Evolutionary conservation across 2,888 invertebrate species (phyloP), one percentile per base, ranked within the genome.

Genomic region (Sphecodes monilicornis): DNA sequence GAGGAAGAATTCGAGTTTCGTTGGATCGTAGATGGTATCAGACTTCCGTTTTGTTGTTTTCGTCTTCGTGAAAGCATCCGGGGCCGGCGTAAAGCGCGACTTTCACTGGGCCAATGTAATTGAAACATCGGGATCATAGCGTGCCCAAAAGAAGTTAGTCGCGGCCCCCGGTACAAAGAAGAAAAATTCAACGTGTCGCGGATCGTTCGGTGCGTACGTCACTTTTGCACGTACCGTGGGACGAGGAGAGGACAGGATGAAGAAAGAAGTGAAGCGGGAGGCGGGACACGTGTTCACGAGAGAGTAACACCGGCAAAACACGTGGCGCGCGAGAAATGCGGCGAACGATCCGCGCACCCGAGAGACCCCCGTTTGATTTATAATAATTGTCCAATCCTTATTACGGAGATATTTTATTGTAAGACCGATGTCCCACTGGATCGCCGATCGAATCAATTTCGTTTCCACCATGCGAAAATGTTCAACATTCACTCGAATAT

Each of bases 311-410:
- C 91, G 88, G 91, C 92, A 93, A 94, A 94, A 94, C 94, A 93
- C 89, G 91, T 87, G 92, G 94, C 93, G 91, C 92, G 93, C 91
- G 91, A 92, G 91, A 93, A 92, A 93, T 92, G 92, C 91, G 85
- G 80, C 87, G 89, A 86, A 88, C 86, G 85, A 90, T 88, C 83
- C 86, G 75, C 88, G 88, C 68, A 36, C 85, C 81, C 90, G 86
- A 82, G 80, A 13, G 60, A 5, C 64, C n/a, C 39, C 87, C 90
- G 89, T 92, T 93, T 93, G 93, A 94, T 93, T 93, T 93, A 93
- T 93, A 93, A 94, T 93, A 93, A 94, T 94, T 92, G 93, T 92
- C 92, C 93, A 92, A 93, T 93, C 92, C 93, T 93, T 92, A 92
- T 93, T 93, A 93, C 92, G 85, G 90, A 84, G 88, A 91, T 88